Evolutionary conservation across 1,140 invertebrate genomes (phyloP), one percentile per base, ranked within the genome.

Genomic region (Aphidius gifuensis): DNA sequence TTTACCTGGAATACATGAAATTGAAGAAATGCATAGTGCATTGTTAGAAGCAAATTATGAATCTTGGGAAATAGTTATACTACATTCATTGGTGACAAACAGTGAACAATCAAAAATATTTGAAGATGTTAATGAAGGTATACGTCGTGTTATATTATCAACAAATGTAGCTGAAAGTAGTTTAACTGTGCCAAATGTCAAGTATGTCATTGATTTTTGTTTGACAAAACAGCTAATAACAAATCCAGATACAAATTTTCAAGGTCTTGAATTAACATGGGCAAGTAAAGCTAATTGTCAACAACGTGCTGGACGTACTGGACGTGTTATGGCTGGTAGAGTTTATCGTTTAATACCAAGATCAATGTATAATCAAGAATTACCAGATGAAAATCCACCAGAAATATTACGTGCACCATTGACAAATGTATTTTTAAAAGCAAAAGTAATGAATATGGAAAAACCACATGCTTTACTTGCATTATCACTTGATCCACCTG

Each of bases 131-230:
- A 82, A 82, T 6, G 64, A 72, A 6, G 86, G 86, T 6, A 80
- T 83, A 63, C 82, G 94, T 48, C 95, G 97, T 75, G 85, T 96
- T 53, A 98, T 99, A 72, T 79, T 99, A 1, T 87, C 95, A 1
- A 99, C 97, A 1, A 98, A 99, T 79, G 97, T 99, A 64, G 94
- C 96, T 0, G 97, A 99, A 80, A 97, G 94, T 74, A 97, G 95
- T 60, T 91, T 99, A 60, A 99, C 96, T 4, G 94, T 99, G 23
- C 89, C 94, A 40, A 91, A 97, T 80, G 88, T 97, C 48, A 91
- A 89, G 79, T 98, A 94, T 84, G 92, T 99, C 6, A 93, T 99
- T 71, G 97, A 99, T 81, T 98, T 95, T 79, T 98, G 96, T 79
- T 81, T 98, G 11, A 94, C 92, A 40, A 98, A 97, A 81, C 84